Percentiles rank a stretch among this genome's conserved stretches.
phyloP scores from a whole-genome alignment of 1,140 invertebrate genomes.

The Conus betulinus region DNA sequence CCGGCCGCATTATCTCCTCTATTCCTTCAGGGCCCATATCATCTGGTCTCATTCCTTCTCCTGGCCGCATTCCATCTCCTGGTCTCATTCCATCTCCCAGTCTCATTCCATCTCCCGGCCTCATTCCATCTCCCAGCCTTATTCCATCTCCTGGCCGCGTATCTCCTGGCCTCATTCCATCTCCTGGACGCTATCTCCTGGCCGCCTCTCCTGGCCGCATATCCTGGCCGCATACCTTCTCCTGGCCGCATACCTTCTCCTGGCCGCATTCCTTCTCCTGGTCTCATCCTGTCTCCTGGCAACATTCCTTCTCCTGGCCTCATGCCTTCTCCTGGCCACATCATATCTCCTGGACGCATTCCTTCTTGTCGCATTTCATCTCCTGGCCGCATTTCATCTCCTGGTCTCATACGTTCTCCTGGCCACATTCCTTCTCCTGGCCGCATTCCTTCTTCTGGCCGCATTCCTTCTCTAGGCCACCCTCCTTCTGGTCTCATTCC shows the following conservation, averaged over 20 bases:
- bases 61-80: not conserved
- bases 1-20: not conserved
- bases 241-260: not conserved
- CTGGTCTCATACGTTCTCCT: not conserved
- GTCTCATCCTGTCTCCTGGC: not conserved
- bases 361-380: not conserved
- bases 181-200: not conserved
- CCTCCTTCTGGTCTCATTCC: slow-evolving; percentile 7
- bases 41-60: slow-evolving; percentile 5
- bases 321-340: not conserved
- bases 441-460: not conserved
- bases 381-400: slow-evolving; percentile 20
- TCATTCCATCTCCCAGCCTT: not conserved
- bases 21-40: not conserved
- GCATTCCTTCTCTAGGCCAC: slow-evolving; percentile 20
- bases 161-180: not conserved
- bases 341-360: not conserved
- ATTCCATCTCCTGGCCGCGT: not conserved
- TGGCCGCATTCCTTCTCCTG: not conserved
- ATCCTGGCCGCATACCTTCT: not conserved
- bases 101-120: not conserved
- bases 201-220: not conserved
- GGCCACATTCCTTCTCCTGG: slow-evolving; percentile 20
- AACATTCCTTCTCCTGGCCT: not conserved
- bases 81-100: not conserved